Base-by-base conservation (phyloP, 2,797 vertebrate genomes). In the Girardinus metallicus region DNA sequence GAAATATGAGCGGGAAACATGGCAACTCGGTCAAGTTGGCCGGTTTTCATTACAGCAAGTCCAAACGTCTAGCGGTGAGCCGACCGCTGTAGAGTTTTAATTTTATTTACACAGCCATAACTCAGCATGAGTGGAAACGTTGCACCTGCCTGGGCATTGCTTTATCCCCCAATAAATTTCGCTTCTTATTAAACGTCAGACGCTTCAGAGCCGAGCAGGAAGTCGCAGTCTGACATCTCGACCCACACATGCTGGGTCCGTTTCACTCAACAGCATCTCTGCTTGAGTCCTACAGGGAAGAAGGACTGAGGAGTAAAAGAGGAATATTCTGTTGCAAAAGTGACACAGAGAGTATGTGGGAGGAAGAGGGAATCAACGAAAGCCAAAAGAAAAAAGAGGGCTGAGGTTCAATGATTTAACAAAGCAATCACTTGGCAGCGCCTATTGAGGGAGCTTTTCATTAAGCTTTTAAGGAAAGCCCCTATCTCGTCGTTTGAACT, bases 91-190 rank as follows among this genome's bases (percentile, higher is more conserved):
- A 7, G 36, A 57, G 21, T 1, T 85, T 82, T 83, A 8, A 87
- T 85, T 85, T 78, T 74, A 80, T 87, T 93, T 83, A 90, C 47
- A 79, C 78, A 80, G 85, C 64, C 21, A 18, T 90, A 90, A 92
- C 86, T 84, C 90, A 87, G 87, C 39, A 1, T 84, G 90, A 80
- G 73, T n/a, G 80, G 57, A 86, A 62, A 81, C 49, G 70, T 26
- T 86, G 74, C 92, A 92, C 92, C 91, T 94, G 92, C 53, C 83
- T 82, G 73, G 86, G 86, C 23, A 81, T 82, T 80, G 21, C 71
- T 91, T 93, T 80, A 87, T 81, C 73, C n/a, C 55, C 86, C 82
- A 74, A 74, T 91, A 91, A 92, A 93, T 85, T 57, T 75, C 57
- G 29, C 76, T 71, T 84, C 71, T 41, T 39, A 77, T 80, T 81